Evolutionary conservation across 2,797 vertebrate species (phyloP), one percentile per base, ranked within the genome.

Genomic region (Gymnothorax javanicus): DNA sequence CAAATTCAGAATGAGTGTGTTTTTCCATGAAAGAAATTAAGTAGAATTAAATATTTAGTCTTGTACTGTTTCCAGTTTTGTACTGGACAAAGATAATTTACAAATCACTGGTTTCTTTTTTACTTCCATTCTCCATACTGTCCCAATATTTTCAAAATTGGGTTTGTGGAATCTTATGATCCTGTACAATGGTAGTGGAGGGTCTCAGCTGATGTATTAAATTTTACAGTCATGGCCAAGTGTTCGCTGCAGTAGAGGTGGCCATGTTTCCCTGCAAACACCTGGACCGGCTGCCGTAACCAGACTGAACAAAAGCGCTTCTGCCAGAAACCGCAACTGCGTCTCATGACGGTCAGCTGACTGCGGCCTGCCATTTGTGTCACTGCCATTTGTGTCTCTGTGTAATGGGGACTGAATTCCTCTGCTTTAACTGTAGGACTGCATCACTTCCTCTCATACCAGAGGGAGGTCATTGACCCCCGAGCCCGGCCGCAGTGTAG

Each of bases 331-430:
- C 73, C 85, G 67, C 81, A 82, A 81, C 86, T 77, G 85, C 69
- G 90, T 92, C 93, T 91, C 88, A 89, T 95, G 94, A 94, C 91
- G 64, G 91, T 94, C 91, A 92, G 92, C 92, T 93, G 92, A 93
- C 90, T 91, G 89, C 90, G 87, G 86, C 88, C 58, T 85, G 59
- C 4, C 23, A 27, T 84, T 56, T 71, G 64, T 69, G 23, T 59
- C 77, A 84, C 81, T 62, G 71, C 83, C 0, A 84, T 23, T 56
- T 87, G 77, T 75, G 60, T 85, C 64, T 81, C 71, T 84, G 56
- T 54, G 82, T 73, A 43, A 25, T 11, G 62, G 85, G 43, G 57
- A 50, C 86, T 83, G 88, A 88, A 90, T 92, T 92, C 89, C 87
- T 88, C 89, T 86, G 88, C 87, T 91, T 85, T 82, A 87, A 85